Conservation (phyloP, 2,888 invertebrate genomes). For the Phyllotreta cruciferae region DNA sequence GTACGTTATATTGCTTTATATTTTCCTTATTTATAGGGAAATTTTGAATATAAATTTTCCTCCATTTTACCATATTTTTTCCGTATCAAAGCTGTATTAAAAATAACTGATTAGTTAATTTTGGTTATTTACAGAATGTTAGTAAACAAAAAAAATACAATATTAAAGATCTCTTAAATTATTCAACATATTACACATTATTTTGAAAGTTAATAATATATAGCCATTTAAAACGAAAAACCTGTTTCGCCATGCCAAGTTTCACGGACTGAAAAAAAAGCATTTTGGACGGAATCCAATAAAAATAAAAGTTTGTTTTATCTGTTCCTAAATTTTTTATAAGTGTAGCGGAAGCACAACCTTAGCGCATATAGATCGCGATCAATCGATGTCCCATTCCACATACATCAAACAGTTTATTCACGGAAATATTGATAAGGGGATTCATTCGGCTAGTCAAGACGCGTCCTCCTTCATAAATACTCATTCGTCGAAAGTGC, state of each 20-base stretch:
- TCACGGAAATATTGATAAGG: conserved; percentile 42
- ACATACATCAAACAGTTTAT: conserved; percentile 32
- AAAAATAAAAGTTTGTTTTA: conserved; percentile 18
- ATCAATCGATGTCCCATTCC: conserved; percentile 26
- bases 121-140: too few species aligned
- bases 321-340: conserved; percentile 12
- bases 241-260: background rate
- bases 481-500: conserved; percentile 49
- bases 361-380: conserved; percentile 11
- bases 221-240: conserved; percentile 1
- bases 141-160: too few species aligned
- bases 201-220: background rate
- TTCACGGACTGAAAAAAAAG: background rate
- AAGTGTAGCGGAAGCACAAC: conserved; percentile 2
- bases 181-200: too few species aligned
- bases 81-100: too few species aligned
- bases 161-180: too few species aligned
- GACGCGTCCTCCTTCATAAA: conserved; percentile 50
- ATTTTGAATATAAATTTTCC: too few species aligned
- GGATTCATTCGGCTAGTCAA: conserved; percentile 47
- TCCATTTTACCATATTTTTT: too few species aligned
- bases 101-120: too few species aligned
- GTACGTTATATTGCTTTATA: background rate
- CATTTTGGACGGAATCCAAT: conserved; percentile 5
- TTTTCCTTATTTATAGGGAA: too few species aligned